Percentiles rank a stretch among this genome's conserved stretches.
These are phyloP conservation scores for Nannospalax galili DNA, from an alignment of 2,113 vertebrate species.

Conservation along the genomic window DNA sequence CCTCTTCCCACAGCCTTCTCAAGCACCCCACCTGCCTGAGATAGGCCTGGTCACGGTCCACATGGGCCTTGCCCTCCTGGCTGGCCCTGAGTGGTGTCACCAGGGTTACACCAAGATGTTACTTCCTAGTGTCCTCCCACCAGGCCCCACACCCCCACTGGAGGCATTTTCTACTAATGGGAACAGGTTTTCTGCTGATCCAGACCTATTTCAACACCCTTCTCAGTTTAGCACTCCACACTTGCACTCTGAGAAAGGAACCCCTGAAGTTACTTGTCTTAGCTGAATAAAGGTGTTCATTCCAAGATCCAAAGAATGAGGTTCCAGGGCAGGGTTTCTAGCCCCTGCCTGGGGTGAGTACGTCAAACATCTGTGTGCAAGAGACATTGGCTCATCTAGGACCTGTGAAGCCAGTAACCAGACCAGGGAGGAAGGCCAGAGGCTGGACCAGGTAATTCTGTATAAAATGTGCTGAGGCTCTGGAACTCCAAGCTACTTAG, in stretches of 20 bases:
- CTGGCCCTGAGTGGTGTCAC: not conserved
- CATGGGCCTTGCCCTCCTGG: not conserved
- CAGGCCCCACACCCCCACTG: too few species aligned
- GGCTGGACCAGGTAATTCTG: not conserved
- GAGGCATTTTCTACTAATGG: not conserved
- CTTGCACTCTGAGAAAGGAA: not conserved
- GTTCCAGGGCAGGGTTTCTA: not conserved
- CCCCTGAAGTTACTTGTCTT: not conserved
- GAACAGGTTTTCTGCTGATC: not conserved
- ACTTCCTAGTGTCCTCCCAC: not conserved
- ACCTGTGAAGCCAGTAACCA: not conserved
- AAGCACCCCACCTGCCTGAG: not conserved
- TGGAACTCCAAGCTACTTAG: not conserved
- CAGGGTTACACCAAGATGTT: too few species aligned
- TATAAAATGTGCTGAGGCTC: not conserved
- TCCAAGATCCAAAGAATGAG: not conserved
- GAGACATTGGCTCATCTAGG: not conserved
- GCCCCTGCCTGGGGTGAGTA: not conserved
- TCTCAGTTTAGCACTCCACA: not conserved
- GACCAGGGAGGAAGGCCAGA: too few species aligned
- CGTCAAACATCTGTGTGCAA: not conserved
- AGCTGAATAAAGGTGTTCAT: not conserved
- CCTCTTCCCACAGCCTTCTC: too few species aligned
- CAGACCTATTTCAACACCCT: not conserved
- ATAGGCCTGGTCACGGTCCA: not conserved